Percentiles rank a stretch among this genome's conserved stretches.
phyloP scores from a whole-genome alignment of 2,113 vertebrate genomes.

The Todiramphus saurophagus region DNA sequence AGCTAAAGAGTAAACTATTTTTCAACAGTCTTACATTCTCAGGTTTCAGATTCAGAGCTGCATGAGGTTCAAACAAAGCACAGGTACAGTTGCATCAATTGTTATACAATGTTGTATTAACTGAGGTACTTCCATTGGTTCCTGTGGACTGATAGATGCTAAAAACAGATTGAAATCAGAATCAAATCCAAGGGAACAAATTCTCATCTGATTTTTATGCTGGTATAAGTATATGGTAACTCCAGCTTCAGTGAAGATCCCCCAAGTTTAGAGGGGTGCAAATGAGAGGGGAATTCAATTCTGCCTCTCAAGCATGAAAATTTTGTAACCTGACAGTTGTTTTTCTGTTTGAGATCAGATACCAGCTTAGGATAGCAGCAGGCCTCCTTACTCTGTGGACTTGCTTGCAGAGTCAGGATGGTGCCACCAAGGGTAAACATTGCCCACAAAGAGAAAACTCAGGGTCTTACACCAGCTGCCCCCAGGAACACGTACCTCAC shows the following conservation, averaged over 20 bases:
- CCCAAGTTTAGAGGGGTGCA: neutral
- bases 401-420: neutral
- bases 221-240: neutral
- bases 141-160: neutral
- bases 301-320: neutral
- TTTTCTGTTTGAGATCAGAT: neutral
- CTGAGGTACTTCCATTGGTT: neutral
- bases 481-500: rapidly evolving
- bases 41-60: neutral
- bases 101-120: neutral
- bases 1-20: neutral
- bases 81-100: neutral
- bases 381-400: neutral
- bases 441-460: neutral
- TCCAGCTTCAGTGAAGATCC: neutral
- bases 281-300: neutral
- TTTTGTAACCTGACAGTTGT: neutral
- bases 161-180: neutral
- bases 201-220: neutral
- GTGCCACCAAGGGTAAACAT: neutral
- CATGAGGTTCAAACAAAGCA: neutral
- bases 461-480: neutral
- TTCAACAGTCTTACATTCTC: neutral
- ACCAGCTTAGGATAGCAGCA: neutral
- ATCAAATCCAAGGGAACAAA: neutral